A percentile compares a stretch with the other conserved stretches of the same genome.
These are phyloP conservation scores for Ptilonorhynchus violaceus DNA, from an alignment of 2,113 vertebrate species.

Conservation along the genomic window DNA sequence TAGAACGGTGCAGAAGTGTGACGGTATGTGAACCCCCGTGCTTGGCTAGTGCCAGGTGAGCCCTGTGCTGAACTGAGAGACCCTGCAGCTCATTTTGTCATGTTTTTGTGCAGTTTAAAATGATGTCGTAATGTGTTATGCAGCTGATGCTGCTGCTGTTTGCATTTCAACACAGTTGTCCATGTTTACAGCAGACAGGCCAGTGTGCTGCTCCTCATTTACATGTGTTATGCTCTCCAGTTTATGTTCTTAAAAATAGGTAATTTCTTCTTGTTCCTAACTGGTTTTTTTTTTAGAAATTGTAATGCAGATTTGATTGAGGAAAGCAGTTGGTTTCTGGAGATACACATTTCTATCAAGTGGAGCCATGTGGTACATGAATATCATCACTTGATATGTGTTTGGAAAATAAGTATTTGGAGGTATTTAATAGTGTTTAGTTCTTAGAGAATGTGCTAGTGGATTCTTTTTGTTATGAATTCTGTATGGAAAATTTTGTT, in stretches of 20 bases:
- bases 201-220: slow-evolving; percentile 10
- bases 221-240: background rate
- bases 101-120: accelerated
- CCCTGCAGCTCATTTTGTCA: background rate
- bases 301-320: slow-evolving; percentile 60
- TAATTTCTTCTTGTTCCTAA: slow-evolving; percentile 72
- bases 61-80: background rate
- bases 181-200: background rate
- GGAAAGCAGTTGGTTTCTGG: slow-evolving; percentile 35
- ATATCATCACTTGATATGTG: slow-evolving; percentile 9
- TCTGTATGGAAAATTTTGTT: background rate
- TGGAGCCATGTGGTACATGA: slow-evolving; percentile 3
- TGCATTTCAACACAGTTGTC: background rate
- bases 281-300: slow-evolving; percentile 48
- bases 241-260: slow-evolving; percentile 67
- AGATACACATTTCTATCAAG: slow-evolving; percentile 9
- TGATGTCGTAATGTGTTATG: background rate
- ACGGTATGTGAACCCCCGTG: background rate
- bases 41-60: background rate
- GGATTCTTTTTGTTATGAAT: background rate
- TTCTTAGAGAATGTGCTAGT: background rate
- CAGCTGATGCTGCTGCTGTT: background rate
- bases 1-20: background rate
- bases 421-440: slow-evolving; percentile 45
- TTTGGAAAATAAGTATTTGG: slow-evolving; percentile 53